Evolutionary conservation across 2,797 vertebrate genomes (phyloP), one percentile per base, ranked within the genome.

Genomic region (Petrocephalus schoutedeni): DNA sequence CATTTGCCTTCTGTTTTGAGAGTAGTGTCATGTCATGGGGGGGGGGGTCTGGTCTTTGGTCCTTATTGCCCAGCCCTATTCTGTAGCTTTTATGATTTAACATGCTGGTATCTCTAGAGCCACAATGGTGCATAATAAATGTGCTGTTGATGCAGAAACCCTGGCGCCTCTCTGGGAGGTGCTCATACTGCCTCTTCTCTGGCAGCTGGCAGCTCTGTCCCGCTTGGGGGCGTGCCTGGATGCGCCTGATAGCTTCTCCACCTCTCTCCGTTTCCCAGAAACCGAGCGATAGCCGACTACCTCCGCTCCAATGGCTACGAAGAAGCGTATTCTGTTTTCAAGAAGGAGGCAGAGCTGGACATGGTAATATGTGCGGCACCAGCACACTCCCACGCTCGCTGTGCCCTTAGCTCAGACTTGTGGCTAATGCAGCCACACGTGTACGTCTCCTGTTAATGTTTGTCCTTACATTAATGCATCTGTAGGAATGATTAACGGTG

Each of bases 261-360:
- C 53, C 88, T 89, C 91, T 89, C 85, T 94, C 28, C 36, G 32
- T 74, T 74, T 74, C 94, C 90, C 92, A 99, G 98, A 97, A 99
- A 99, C 96, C 97, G 98, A 93, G 98, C 98, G 32, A 99, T 99
- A 97, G 98, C 98, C 89, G 98, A 99, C 95, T 99, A 99, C 94
- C 97, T 99, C 91, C 97, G 98, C 90, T 99, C 98, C 89, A 99
- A 99, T 94, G 98, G 98, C 91, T 99, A 98, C 0, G 98, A 99
- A 94, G 98, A 99, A 88, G 98, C 98, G 0, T 99, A 99, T 93
- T 98, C 98, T 0, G 98, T 98, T 95, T 99, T 99, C 95, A 99
- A 98, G 95, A 99, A 99, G 95, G 98, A 99, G 94, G 98, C 98
- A 89, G 98, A 99, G 91, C 91, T 99, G 95, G 98, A 99, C 94